Evolutionary conservation across 2,113 vertebrate species (phyloP).

Genomic region (Eurystomus gularis): DNA sequence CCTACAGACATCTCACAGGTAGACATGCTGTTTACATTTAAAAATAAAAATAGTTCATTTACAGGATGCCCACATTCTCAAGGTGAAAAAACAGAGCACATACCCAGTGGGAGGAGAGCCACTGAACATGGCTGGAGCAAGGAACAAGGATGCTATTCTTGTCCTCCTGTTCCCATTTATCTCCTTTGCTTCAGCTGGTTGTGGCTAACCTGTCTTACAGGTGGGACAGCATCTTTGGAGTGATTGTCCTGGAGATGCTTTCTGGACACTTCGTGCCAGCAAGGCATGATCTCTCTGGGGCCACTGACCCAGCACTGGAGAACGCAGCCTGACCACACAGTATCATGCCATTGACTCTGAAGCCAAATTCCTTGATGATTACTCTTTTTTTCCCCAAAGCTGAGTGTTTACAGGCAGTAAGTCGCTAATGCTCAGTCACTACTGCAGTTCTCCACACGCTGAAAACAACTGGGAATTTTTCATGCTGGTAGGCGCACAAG

Average conservation of each 20-base stretch:
- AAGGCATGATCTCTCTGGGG: not conserved
- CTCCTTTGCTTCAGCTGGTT: not conserved
- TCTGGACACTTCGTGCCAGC: not conserved
- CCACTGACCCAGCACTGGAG: not conserved
- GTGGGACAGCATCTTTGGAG: not conserved
- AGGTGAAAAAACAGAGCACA: not conserved
- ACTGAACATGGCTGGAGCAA: not conserved
- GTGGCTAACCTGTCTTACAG: not conserved
- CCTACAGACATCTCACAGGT: not conserved
- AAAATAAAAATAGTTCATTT: not conserved
- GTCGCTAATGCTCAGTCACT: not conserved
- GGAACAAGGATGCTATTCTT: not conserved
- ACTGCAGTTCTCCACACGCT: not conserved
- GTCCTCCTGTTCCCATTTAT: not conserved
- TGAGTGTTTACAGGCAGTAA: conserved; percentile 5
- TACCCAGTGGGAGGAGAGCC: not conserved
- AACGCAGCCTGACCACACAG: not conserved
- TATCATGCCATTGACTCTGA: not conserved
- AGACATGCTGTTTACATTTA: not conserved
- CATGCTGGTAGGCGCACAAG: not conserved
- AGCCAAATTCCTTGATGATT: conserved; percentile 20
- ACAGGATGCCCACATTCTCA: not conserved
- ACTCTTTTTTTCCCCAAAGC: not conserved
- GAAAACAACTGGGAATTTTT: not conserved
- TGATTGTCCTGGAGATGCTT: not conserved